These are phyloP conservation scores for Dryobota labecula DNA, from an alignment of 2,888 invertebrate genomes.

Conservation along the genomic window DNA sequence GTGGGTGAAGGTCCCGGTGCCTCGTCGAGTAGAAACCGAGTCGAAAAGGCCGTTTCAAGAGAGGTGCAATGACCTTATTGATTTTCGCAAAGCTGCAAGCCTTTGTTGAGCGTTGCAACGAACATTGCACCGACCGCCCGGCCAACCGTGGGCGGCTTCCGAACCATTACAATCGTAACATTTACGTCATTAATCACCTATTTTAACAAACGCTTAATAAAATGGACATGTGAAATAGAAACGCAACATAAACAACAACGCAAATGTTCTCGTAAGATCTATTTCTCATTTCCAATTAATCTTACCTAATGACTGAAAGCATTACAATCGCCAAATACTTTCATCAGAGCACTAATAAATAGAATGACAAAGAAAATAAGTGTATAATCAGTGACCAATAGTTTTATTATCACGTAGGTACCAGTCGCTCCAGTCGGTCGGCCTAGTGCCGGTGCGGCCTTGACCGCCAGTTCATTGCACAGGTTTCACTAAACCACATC, in stretches of 20 bases:
- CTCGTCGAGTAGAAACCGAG: constrained; percentile 78
- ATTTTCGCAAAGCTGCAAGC: constrained; percentile 63
- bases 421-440: neutral
- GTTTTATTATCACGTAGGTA: constrained; percentile 32
- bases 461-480: constrained; percentile 46
- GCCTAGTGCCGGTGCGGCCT: constrained; percentile 41
- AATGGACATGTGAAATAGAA: constrained; percentile 12
- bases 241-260: constrained; percentile 20
- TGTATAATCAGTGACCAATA: constrained; percentile 40
- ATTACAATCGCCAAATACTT: constrained; percentile 33
- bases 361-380: constrained; percentile 36
- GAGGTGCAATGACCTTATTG: constrained; percentile 77
- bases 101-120: constrained; percentile 43
- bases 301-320: constrained; percentile 35
- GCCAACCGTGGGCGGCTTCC: neutral
- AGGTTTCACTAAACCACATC: constrained; percentile 57
- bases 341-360: constrained; percentile 38
- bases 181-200: constrained; percentile 33
- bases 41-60: constrained; percentile 70
- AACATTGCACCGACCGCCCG: constrained; percentile 17
- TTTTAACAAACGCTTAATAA: constrained; percentile 24
- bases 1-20: constrained; percentile 84
- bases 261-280: constrained; percentile 25
- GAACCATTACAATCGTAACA: constrained; percentile 8
- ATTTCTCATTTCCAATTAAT: constrained; percentile 33